Evolutionary conservation across 2,797 vertebrate species (phyloP), one percentile per base, ranked within the genome.

Genomic region (Cynodonichthys magdalenae): DNA sequence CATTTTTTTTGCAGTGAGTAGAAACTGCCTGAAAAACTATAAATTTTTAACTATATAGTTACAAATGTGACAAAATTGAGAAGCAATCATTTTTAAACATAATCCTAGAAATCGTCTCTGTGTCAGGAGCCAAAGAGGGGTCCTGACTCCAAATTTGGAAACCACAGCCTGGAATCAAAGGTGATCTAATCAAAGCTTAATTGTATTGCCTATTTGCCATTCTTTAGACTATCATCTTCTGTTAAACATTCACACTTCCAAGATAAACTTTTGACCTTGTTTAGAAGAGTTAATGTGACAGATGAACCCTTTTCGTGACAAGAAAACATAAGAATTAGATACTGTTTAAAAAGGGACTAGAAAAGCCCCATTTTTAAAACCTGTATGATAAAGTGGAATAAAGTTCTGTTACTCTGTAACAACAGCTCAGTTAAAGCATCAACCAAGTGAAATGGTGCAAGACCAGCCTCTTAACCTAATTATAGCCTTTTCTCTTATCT

Each of bases 241-340:
- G 60, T 0, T 51, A 59, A 45, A 61, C 53, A 58, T 59, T 71
- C 0, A 48, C 51, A 14, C 9, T 46, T n/a, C n/a, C 0, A 10
- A 48, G 46, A 48, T 18, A 18, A 19, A 12, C 11, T 24, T 39
- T 10, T 42, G 54, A 62, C 29, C 42, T 17, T 1, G 8, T 56
- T 65, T 6, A 34, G 36, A 53, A 4, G 3, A 50, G 19, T 42
- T 19, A 0, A 63, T 18, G 2, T 2, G 0, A 34, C 15, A 27
- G 18, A 27, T 0, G 15, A 52, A 59, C 19, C 4, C 0, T 20
- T 19, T 46, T 55, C 2, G 57, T 41, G 55, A 53, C 0, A 31
- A 14, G 18, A 44, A 3, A 42, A 17, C 34, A n/a, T n/a, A 24
- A 24, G 24, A 24, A 3, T 0, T 14, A 2, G 19, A 19, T n/a